phyloP scores from a whole-genome alignment of 2,888 invertebrate genomes.

The Polia nebulosa region DNA sequence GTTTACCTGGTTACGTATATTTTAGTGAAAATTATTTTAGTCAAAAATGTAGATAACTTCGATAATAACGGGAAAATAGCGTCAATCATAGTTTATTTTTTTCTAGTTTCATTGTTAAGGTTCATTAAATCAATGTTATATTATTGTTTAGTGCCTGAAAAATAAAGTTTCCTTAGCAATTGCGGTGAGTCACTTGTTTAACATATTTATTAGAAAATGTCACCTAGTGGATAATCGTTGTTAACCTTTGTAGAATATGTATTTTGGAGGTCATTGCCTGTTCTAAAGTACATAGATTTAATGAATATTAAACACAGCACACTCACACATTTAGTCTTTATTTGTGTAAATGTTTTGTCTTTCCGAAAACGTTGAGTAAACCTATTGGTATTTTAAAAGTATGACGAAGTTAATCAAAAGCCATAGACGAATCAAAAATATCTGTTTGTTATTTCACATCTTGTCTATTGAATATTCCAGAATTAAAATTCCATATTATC shows the following conservation, averaged over 20 bases:
- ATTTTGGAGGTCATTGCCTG: constrained; percentile 52
- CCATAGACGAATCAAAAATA: neutral
- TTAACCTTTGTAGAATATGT: constrained; percentile 37
- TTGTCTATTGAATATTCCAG: constrained; percentile 21
- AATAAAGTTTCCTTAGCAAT: constrained; percentile 1
- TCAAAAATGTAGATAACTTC: constrained; percentile 18
- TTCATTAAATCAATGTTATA: constrained; percentile 1
- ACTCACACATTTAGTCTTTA: constrained; percentile 33
- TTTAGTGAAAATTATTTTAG: constrained; percentile 29
- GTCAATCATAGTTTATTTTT: neutral
- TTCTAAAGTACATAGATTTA: constrained; percentile 44
- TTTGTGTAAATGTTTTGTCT: constrained; percentile 35
- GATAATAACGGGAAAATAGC: constrained; percentile 29
- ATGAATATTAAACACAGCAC: constrained; percentile 49
- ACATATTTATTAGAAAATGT: constrained; percentile 25
- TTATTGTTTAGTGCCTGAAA: constrained; percentile 29
- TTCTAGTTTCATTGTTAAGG: constrained; percentile 32
- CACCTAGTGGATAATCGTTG: constrained; percentile 14
- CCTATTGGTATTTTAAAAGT: neutral
- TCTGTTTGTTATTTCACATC: neutral
- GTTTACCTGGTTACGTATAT: constrained; percentile 37
- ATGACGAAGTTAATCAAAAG: constrained; percentile 13
- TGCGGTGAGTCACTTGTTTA: constrained; percentile 51
- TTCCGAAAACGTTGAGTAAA: constrained; percentile 9
- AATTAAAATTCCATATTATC: constrained; percentile 9